Conservation (phyloP, 53 echinoderm and acorn worm species). For the Astropecten irregularis region DNA sequence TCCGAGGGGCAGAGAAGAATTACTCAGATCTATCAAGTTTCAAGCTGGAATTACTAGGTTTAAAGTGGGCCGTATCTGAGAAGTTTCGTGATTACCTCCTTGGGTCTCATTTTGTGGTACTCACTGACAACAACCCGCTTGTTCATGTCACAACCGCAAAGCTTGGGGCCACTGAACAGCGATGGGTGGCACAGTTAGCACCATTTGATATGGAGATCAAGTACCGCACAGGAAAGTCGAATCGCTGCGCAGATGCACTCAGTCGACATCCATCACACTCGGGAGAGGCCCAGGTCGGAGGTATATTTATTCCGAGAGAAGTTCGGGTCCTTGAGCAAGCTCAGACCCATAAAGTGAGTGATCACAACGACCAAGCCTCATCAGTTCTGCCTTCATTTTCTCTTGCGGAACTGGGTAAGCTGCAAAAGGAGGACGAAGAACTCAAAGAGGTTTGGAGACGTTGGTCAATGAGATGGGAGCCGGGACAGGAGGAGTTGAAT, state of each 20-base stretch:
- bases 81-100: constrained; percentile 1
- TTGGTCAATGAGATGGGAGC: neutral
- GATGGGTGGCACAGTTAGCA: neutral
- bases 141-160: neutral
- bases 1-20: too few species aligned
- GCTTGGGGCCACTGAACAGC: neutral
- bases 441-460: neutral
- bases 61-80: constrained; percentile 55
- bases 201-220: neutral
- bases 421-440: neutral
- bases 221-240: neutral
- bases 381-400: neutral
- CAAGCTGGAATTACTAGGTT: too few species aligned
- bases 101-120: too few species aligned
- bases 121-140: too few species aligned
- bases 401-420: neutral
- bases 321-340: neutral
- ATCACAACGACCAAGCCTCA: neutral
- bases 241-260: neutral
- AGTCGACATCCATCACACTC: neutral
- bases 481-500: neutral
- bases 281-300: neutral
- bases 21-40: constrained; percentile 52
- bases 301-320: neutral
- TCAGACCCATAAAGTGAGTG: neutral